Base-by-base conservation (phyloP, 2,113 vertebrate genomes). In the Prolemur simus region DNA sequence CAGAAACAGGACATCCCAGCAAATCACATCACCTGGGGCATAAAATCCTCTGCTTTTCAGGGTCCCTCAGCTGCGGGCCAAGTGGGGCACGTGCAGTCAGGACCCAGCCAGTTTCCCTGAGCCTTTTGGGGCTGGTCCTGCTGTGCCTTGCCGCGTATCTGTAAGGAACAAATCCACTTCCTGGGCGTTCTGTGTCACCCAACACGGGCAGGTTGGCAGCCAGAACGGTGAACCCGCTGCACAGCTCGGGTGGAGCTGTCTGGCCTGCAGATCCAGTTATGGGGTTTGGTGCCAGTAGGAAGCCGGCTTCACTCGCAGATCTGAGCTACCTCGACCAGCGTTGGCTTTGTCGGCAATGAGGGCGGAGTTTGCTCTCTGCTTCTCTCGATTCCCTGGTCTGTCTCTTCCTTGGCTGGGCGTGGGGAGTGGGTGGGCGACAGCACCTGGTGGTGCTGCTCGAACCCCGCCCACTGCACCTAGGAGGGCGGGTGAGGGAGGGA, bases 11-110 rank as follows among this genome's bases (percentile, higher is more conserved):
- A 49, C 12, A 10, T 52, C 45, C 39, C 32, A 47, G 27, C 37
- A 54, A 47, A 39, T 25, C 54, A 4, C 0, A 0, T 9, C 9
- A 29, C 45, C 45, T 34, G 0, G n/a, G 1, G 56, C 3, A 37
- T 52, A 14, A 66, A 78, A 64, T 34, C 45, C 34, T 69, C n/a
- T 54, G 54, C 14, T 12, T 66, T 56, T n/a, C 11, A 27, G 78
- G 56, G 11, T 17, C 39, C 25, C 45, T 39, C 15, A 42, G 32
- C 0, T 66, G 12, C 2, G 6, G n/a, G 14, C 1, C 32, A 58
- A 54, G 17, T 3, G 2, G 17, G 49, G 8, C 17, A 21, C 0
- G 25, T 8, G 58, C 69, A 47, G 32, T 47, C 2, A 23, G 32
- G 47, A 32, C 13, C n/a, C 4, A 8, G 5, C 5, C 20, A 14